Evolutionary conservation across 2,888 invertebrate species (phyloP).

Genomic region (Eulithis testata): DNA sequence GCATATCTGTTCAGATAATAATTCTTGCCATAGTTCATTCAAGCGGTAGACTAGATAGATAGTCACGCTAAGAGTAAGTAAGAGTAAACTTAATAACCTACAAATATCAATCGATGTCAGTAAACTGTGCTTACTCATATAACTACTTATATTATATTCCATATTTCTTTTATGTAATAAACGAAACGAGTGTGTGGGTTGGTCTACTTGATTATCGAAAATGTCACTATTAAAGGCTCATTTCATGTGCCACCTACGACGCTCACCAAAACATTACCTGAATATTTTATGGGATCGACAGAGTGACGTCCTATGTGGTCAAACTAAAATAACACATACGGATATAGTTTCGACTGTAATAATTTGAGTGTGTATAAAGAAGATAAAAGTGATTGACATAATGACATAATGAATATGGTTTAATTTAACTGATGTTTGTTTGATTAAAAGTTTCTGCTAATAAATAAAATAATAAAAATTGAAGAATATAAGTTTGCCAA

Average conservation of each 20-base stretch:
- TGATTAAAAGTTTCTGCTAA: no score
- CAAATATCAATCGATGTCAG: background rate
- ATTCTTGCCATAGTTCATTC: background rate
- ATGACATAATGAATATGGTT: background rate
- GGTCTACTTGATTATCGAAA: constrained; percentile 18
- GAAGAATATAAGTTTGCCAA: no score
- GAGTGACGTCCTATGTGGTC: constrained; percentile 27
- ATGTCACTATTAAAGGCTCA: constrained; percentile 15
- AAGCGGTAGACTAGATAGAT: background rate
- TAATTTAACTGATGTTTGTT: background rate
- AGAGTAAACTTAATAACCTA: background rate
- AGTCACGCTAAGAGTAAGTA: no score
- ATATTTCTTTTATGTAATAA: constrained; percentile 2
- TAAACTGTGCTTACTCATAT: background rate
- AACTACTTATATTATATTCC: background rate
- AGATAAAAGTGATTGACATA: background rate
- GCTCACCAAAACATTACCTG: constrained; percentile 48
- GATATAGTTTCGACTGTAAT: constrained; percentile 2
- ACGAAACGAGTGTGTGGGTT: background rate
- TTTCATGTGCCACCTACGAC: constrained; percentile 31
- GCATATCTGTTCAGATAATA: background rate
- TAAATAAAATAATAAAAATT: no score
- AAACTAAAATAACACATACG: constrained; percentile 16
- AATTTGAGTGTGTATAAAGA: constrained; percentile 4
- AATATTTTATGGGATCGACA: constrained; percentile 62